Evolutionary conservation across 2,113 vertebrate species (phyloP), one percentile per base, ranked within the genome.

Genomic region (Agelaius tricolor): DNA sequence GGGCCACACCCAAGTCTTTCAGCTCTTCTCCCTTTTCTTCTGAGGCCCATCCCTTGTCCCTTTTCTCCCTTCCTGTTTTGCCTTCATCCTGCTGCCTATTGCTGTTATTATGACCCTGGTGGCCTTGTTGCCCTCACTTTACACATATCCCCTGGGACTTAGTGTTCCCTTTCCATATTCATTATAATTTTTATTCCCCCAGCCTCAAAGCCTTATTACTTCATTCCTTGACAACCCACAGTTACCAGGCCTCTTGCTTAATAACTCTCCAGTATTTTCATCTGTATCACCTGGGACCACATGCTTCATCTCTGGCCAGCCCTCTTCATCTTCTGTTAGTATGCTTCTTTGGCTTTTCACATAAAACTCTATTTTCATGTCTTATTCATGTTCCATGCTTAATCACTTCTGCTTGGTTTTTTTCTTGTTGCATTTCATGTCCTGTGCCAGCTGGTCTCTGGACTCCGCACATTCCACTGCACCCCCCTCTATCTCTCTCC

Each of bases 61-160:
- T 84, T 33, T 20, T 57, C 16, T 55, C 5, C 7, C 19, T 87
- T 72, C 15, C 3, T 52, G 13, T 35, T 82, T 78, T 67, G 33
- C 21, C 49, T 74, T 77, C 68, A 13, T 23, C 8, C 17, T 4
- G 1, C 11, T 54, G 17, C 8, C 16, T 46, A 2, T 7, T 65
- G 47, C 51, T 4, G 0, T 28, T 67, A 44, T 39, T 2, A 2
- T 28, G 27, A 63, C 14, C 47, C 27, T 1, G 0, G 11, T 33
- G 24, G 30, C 16, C 72, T 44, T 59, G 27, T 44, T 72, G 8
- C 23, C 41, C 15, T 83, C 26, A 16, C 6, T 54, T 82, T 79
- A 44, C 30, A 62, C 21, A 23, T 74, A 58, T 41, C 6, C 21
- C 37, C 43, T 46, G 19, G 13, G 30, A 77, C 24, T 35, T 66